Conservation (phyloP, 2,113 vertebrate genomes). For the Barnardius zonarius region DNA sequence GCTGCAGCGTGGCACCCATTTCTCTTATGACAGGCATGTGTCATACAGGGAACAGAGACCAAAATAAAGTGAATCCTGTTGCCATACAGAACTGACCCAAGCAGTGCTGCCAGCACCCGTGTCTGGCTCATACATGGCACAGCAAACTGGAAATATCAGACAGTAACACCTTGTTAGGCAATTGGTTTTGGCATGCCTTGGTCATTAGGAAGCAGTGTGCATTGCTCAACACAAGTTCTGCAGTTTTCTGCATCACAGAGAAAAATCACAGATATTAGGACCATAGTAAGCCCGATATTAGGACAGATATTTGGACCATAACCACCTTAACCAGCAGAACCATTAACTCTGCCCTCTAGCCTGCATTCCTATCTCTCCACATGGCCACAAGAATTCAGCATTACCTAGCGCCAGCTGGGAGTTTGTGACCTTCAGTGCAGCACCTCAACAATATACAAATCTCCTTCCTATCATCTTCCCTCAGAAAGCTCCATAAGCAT, state of each 20-base stretch:
- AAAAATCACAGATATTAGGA: not conserved
- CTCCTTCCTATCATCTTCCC: not conserved
- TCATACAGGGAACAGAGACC: not conserved
- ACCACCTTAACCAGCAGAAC: not conserved
- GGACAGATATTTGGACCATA: not conserved
- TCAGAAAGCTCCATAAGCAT: not conserved
- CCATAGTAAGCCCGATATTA: not conserved
- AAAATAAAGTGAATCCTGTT: not conserved
- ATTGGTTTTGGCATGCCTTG: not conserved
- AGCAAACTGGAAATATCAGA: not conserved
- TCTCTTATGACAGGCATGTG: accelerated
- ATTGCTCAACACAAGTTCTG: not conserved
- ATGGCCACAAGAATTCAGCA: accelerated
- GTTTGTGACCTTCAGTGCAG: not conserved
- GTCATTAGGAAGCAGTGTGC: not conserved
- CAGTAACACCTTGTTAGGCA: not conserved
- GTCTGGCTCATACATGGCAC: not conserved
- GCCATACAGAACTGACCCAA: not conserved
- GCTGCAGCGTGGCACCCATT: not conserved
- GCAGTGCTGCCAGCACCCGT: not conserved
- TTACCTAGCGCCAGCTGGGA: not conserved
- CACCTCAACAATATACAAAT: not conserved
- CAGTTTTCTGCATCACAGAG: not conserved
- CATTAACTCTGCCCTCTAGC: not conserved
- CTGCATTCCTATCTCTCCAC: not conserved